Evolutionary conservation across 2,113 vertebrate genomes (phyloP).

Genomic region (Notothenia rossii): DNA sequence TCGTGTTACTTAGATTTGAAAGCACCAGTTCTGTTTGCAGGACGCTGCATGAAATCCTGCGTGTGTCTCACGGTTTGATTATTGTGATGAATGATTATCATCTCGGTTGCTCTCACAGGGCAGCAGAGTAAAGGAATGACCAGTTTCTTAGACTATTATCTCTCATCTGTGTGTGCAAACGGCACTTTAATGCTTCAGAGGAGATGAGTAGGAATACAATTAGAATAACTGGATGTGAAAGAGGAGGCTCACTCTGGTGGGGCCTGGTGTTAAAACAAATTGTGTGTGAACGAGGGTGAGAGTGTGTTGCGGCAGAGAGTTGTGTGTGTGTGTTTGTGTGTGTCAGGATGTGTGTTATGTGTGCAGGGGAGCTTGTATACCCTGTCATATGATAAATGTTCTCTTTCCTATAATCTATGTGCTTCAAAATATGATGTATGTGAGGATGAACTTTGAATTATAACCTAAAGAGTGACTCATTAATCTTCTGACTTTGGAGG

Average conservation of each 20-base stretch:
- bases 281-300: constrained; percentile 34
- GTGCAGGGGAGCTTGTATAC: constrained; percentile 76
- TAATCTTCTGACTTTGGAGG: constrained; percentile 87
- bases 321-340: constrained; percentile 42
- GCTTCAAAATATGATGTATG: constrained; percentile 91
- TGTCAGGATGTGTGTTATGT: constrained; percentile 44
- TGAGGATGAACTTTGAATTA: constrained; percentile 91
- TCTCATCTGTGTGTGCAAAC: constrained; percentile 75
- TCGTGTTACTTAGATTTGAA: constrained; percentile 7
- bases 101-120: constrained; percentile 62
- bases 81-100: constrained; percentile 75
- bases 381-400: constrained; percentile 89
- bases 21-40: constrained; percentile 13
- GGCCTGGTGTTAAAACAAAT: constrained; percentile 56
- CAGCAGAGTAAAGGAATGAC: constrained; percentile 63
- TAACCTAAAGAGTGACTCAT: constrained; percentile 89
- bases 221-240: constrained; percentile 76
- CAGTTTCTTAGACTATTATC: constrained; percentile 77
- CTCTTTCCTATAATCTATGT: constrained; percentile 89
- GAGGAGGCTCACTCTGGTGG: constrained; percentile 67
- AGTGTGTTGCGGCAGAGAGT: constrained; percentile 5
- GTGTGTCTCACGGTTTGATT: constrained; percentile 65
- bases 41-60: constrained; percentile 20
- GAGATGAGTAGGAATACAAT: constrained; percentile 77
- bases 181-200: constrained; percentile 78